Percentiles rank a stretch among this genome's conserved stretches.
These are phyloP conservation scores for Odontomachus brunneus DNA, from an alignment of 1,140 invertebrate genomes.

Conservation along the genomic window DNA sequence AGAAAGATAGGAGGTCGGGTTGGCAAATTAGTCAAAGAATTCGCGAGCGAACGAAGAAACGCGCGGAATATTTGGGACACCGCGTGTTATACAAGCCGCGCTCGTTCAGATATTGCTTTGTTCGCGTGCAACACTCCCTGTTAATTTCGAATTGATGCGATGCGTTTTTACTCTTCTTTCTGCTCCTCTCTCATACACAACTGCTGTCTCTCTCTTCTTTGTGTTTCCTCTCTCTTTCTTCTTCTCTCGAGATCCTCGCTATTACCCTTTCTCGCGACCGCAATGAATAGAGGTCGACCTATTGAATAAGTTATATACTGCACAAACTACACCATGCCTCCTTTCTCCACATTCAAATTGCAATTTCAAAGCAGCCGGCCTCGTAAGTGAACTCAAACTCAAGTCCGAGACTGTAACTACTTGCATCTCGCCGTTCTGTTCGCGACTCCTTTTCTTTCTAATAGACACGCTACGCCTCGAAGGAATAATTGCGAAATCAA, in stretches of 20 bases:
- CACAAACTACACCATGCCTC: slow-evolving; percentile 12
- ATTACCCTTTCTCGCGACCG: background rate
- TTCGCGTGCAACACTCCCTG: slow-evolving; percentile 17
- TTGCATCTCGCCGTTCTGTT: background rate
- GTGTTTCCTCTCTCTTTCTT: background rate
- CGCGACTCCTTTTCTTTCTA: background rate
- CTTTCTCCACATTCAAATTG: slow-evolving; percentile 42
- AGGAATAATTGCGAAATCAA: too few species aligned
- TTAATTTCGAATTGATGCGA: slow-evolving; percentile 49
- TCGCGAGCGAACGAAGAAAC: background rate
- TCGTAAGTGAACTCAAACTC: slow-evolving; percentile 13
- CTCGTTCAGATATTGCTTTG: slow-evolving; percentile 13
- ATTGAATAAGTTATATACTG: slow-evolving; percentile 51
- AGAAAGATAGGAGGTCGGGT: background rate
- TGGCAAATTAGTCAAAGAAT: slow-evolving; percentile 11
- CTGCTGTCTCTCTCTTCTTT: background rate
- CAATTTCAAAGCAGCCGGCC: slow-evolving; percentile 1
- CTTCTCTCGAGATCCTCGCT: slow-evolving; percentile 20
- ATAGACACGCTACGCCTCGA: too few species aligned
- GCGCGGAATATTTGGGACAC: background rate
- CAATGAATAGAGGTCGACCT: slow-evolving; percentile 22
- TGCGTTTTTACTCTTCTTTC: slow-evolving; percentile 26
- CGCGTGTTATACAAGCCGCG: background rate
- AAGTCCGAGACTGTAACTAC: background rate
- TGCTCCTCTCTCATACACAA: background rate